phyloP scores from a whole-genome alignment of 1,140 invertebrate genomes.

The Zaprionus lachaisei region DNA sequence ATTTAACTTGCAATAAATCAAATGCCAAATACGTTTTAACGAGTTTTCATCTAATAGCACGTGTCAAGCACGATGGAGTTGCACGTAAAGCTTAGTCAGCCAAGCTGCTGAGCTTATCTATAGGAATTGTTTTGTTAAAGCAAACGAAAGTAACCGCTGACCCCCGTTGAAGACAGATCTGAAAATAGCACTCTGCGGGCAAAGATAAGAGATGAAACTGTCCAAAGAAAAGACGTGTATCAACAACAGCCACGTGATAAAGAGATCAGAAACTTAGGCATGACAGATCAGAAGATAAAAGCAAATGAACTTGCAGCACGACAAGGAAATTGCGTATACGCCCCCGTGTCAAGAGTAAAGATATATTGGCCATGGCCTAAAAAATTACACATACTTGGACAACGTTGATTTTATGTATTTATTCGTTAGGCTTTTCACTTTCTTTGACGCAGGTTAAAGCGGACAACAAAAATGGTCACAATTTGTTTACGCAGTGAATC shows the following conservation, averaged over 20 bases:
- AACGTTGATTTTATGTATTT: slow-evolving; percentile 60
- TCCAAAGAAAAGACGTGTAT: slow-evolving; percentile 18
- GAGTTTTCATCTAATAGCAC: slow-evolving; percentile 17
- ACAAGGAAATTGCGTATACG: slow-evolving; percentile 51
- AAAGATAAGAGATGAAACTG: slow-evolving; percentile 22
- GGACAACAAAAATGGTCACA: slow-evolving; percentile 11
- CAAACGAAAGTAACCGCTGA: slow-evolving; percentile 45
- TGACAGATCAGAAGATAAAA: slow-evolving; percentile 43
- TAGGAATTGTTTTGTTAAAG: slow-evolving; percentile 32
- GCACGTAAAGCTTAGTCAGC: slow-evolving; percentile 12
- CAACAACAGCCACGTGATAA: slow-evolving; percentile 16
- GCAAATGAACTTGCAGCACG: slow-evolving; percentile 28
- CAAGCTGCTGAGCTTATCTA: slow-evolving; percentile 23
- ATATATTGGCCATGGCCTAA: slow-evolving; percentile 51
- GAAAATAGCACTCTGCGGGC: slow-evolving; percentile 24
- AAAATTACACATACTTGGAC: slow-evolving; percentile 13
- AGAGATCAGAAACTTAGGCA: slow-evolving; percentile 11
- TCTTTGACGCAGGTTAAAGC: slow-evolving; percentile 60
- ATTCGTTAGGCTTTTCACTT: slow-evolving; percentile 62
- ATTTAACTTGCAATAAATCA: not conserved
- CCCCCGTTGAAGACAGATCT: slow-evolving; percentile 12
- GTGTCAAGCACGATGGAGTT: slow-evolving; percentile 13
- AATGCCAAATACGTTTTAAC: slow-evolving; percentile 22
- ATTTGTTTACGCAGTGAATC: slow-evolving; percentile 52
- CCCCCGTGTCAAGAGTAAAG: slow-evolving; percentile 12